Percentiles rank a stretch among this genome's conserved stretches.
These are phyloP conservation scores for Leptodactylus fallax DNA, from an alignment of 2,797 vertebrate genomes.

Conservation along the genomic window DNA sequence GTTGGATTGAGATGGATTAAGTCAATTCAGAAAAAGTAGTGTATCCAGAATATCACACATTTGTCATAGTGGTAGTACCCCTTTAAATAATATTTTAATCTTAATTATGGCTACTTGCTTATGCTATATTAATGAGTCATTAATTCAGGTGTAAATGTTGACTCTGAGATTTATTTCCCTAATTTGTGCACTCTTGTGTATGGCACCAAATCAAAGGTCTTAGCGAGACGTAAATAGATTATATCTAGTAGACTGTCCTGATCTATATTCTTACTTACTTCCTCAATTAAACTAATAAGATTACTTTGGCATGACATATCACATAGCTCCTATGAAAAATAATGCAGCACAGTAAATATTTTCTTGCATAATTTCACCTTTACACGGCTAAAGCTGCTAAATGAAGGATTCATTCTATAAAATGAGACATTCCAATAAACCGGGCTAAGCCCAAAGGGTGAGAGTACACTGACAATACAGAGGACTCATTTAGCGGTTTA, in stretches of 20 bases:
- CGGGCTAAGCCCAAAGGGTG: background rate
- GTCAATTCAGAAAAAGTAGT: background rate
- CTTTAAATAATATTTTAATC: slow-evolving; percentile 26
- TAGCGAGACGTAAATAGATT: slow-evolving; percentile 49
- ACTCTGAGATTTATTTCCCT: slow-evolving; percentile 23
- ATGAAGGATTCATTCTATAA: background rate
- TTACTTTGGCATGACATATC: slow-evolving; percentile 30
- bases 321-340: slow-evolving; percentile 35
- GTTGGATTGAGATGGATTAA: too few species aligned
- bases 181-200: slow-evolving; percentile 21
- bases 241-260: slow-evolving; percentile 46
- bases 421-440: slow-evolving; percentile 17
- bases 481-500: background rate
- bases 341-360: slow-evolving; percentile 32
- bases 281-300: slow-evolving; percentile 56
- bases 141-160: slow-evolving; percentile 23
- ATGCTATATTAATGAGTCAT: slow-evolving; percentile 6
- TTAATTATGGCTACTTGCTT: background rate
- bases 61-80: background rate
- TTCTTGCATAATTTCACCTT: slow-evolving; percentile 3
- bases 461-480: background rate
- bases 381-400: background rate
- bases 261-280: slow-evolving; percentile 52
- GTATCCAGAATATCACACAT: background rate
- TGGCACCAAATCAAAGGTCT: slow-evolving; percentile 43